Conservation (phyloP, 1,140 invertebrate genomes). For the Drosophila saltans region DNA sequence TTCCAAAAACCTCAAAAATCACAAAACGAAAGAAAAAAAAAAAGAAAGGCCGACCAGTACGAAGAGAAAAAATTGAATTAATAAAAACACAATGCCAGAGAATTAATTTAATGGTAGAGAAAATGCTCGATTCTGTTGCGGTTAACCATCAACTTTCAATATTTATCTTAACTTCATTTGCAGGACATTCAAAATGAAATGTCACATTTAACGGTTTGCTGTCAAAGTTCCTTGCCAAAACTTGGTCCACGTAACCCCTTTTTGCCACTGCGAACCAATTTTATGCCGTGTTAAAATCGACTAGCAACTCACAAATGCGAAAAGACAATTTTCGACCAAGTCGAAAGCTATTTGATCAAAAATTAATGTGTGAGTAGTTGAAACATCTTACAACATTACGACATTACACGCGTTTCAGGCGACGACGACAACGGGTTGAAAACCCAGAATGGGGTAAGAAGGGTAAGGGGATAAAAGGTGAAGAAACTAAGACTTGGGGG, state of each 20-base stretch:
- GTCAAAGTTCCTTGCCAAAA: constrained; percentile 38
- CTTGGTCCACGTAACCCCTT: constrained; percentile 17
- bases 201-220: constrained; percentile 37
- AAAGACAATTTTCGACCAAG: constrained; percentile 54
- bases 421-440: constrained; percentile 56
- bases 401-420: constrained; percentile 74
- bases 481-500: constrained; percentile 21
- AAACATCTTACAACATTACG: constrained; percentile 76
- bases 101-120: constrained; percentile 44
- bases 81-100: constrained; percentile 47
- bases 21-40: constrained; percentile 20
- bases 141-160: constrained; percentile 24
- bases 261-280: constrained; percentile 23
- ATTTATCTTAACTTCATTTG: constrained; percentile 50
- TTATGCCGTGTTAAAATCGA: constrained; percentile 38
- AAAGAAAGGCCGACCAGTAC: not conserved
- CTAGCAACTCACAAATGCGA: constrained; percentile 13
- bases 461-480: constrained; percentile 6
- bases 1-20: constrained; percentile 40
- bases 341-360: constrained; percentile 80
- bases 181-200: constrained; percentile 38
- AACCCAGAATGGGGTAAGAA: constrained; percentile 47
- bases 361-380: constrained; percentile 74
- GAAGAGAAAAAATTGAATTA: constrained; percentile 62
- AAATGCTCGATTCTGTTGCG: constrained; percentile 25